Percentiles rank a stretch among this genome's conserved stretches.
Conservation (phyloP, 64 coral and sea anemone genomes). For the Dendronephthya gigantea region DNA sequence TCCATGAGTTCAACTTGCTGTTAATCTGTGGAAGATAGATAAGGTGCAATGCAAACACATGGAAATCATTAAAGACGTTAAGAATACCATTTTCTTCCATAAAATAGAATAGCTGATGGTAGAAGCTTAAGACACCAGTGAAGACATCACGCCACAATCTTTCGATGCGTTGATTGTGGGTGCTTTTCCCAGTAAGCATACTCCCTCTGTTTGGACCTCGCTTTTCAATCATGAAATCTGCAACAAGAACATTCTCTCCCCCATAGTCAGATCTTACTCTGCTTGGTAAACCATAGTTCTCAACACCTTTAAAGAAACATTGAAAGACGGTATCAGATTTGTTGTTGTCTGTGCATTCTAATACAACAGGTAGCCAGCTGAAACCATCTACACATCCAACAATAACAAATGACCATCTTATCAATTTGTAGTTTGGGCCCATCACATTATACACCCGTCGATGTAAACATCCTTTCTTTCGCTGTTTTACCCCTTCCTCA, state of each 20-base stretch:
- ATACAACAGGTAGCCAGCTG: not conserved
- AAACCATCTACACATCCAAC: conserved; percentile 5
- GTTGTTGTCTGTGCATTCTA: conserved; percentile 1
- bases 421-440: not conserved
- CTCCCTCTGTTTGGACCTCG: not conserved
- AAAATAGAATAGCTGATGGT: not conserved
- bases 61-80: not conserved
- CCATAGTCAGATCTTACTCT: not conserved
- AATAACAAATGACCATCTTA: not conserved
- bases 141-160: not conserved
- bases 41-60: not conserved
- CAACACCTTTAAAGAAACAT: not conserved
- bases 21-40: not conserved
- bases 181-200: conserved; percentile 7
- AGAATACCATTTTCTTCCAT: conserved; percentile 5
- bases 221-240: conserved; percentile 6
- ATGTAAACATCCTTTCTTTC: not conserved
- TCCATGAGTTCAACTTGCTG: not conserved
- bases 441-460: not conserved
- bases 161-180: not conserved
- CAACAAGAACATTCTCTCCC: not conserved
- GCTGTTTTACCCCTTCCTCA: not conserved
- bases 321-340: not conserved
- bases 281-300: conserved; percentile 11
- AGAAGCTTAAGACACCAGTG: not conserved